Percentiles rank a stretch among this genome's conserved stretches.
These are phyloP conservation scores for Leptatherina wallacei DNA, from an alignment of 2,797 vertebrate species.

Conservation along the genomic window DNA sequence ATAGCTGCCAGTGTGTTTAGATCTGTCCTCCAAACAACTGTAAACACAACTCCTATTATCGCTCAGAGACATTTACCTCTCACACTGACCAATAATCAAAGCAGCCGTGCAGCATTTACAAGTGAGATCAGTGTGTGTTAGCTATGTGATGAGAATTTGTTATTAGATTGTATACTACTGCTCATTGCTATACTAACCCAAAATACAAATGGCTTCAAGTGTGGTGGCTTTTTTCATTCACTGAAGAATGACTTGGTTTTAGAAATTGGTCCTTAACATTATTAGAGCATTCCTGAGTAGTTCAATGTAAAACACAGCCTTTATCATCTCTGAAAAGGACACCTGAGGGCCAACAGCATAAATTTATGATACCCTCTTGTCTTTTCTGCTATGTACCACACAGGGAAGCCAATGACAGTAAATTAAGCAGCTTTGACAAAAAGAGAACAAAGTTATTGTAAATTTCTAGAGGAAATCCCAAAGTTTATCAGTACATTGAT, in stretches of 20 bases:
- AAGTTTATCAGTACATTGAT: constrained; percentile 49
- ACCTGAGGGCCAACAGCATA: constrained; percentile 78
- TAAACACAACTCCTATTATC: constrained; percentile 61
- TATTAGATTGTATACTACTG: constrained; percentile 10
- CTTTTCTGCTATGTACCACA: constrained; percentile 28
- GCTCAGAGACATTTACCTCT: constrained; percentile 38
- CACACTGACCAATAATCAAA: constrained; percentile 55
- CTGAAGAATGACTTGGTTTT: constrained; percentile 79
- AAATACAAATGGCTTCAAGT: background rate
- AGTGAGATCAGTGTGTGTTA: constrained; percentile 11
- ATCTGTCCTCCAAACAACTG: constrained; percentile 63
- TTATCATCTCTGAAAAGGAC: constrained; percentile 85
- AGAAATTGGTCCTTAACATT: constrained; percentile 80
- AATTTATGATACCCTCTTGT: constrained; percentile 61
- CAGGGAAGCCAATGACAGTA: constrained; percentile 57
- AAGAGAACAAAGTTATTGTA: constrained; percentile 38
- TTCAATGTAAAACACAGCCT: constrained; percentile 83
- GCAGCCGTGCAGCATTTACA: constrained; percentile 37
- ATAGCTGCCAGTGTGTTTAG: constrained; percentile 64
- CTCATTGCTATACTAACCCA: background rate
- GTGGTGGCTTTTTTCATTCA: constrained; percentile 55
- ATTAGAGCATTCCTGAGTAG: constrained; percentile 84
- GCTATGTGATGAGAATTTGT: background rate
- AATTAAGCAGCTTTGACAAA: constrained; percentile 62
- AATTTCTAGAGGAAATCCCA: constrained; percentile 49